Evolutionary conservation across 2,113 vertebrate genomes (phyloP).

Genomic region (Andinoacara biseriatus): DNA sequence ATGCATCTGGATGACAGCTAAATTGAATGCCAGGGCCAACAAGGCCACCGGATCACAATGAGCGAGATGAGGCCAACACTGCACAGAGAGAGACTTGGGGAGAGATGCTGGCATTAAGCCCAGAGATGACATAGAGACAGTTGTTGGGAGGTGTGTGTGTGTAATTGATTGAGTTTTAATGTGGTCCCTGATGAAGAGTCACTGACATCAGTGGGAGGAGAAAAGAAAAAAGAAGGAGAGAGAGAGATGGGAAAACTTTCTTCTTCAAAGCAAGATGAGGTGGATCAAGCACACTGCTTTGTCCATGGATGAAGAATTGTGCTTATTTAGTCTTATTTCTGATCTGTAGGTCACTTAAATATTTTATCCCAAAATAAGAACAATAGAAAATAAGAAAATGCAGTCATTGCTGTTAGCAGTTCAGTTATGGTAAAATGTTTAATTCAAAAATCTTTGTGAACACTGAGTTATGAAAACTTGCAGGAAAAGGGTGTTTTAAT

Average conservation of each 20-base stretch:
- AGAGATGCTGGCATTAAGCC: slow-evolving; percentile 67
- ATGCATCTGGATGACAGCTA: slow-evolving; percentile 76
- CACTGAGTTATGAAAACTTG: background rate
- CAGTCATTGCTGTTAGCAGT: background rate
- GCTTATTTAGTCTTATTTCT: background rate
- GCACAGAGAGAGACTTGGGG: slow-evolving; percentile 36
- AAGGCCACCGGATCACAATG: slow-evolving; percentile 77
- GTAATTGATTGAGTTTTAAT: slow-evolving; percentile 78
- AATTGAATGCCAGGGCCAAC: slow-evolving; percentile 73
- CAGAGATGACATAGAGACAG: slow-evolving; percentile 67
- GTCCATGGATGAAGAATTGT: background rate
- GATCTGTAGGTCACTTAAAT: slow-evolving; percentile 6
- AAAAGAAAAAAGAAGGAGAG: slow-evolving; percentile 40
- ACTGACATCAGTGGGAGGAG: slow-evolving; percentile 60
- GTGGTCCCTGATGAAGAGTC: slow-evolving; percentile 73
- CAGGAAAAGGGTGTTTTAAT: background rate
- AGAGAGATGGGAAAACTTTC: slow-evolving; percentile 39
- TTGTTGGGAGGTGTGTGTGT: slow-evolving; percentile 48
- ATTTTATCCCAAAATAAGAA: background rate
- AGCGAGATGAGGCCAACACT: slow-evolving; percentile 69
- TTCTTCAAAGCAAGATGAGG: slow-evolving; percentile 48
- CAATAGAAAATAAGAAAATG: fast-evolving
- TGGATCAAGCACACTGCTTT: slow-evolving; percentile 16
- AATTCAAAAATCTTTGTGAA: background rate
- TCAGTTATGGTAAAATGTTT: background rate